Evolutionary conservation across 1,140 invertebrate species (phyloP).

Genomic region (Idris sp.): DNA sequence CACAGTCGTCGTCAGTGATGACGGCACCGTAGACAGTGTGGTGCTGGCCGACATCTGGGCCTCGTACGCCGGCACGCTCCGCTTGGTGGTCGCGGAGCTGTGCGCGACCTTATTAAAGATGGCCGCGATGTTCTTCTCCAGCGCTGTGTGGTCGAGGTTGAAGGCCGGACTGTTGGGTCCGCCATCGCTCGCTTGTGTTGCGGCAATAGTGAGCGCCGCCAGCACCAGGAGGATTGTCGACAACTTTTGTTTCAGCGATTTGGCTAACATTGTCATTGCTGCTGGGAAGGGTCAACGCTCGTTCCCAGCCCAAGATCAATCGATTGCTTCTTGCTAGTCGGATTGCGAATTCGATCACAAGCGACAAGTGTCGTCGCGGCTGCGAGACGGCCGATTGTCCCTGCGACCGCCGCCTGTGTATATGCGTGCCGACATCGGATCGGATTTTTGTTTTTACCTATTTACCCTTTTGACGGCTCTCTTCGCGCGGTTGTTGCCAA

Average conservation of each 20-base stretch:
- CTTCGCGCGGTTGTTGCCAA: too few relatives aligned
- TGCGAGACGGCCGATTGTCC: conserved; percentile 34
- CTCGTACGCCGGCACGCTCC: conserved; percentile 82
- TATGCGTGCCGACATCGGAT: conserved; percentile 52
- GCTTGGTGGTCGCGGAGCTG: conserved; percentile 82
- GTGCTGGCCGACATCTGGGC: conserved; percentile 78
- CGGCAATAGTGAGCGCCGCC: conserved; percentile 9
- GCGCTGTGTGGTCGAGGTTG: conserved; percentile 72
- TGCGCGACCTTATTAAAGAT: conserved; percentile 84
- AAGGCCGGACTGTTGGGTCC: conserved; percentile 73
- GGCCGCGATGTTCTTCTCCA: conserved; percentile 82
- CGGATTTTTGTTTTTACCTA: conserved; percentile 20
- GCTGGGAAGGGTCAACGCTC: too few relatives aligned
- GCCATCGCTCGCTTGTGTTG: conserved; percentile 65
- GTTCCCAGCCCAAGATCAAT: too few relatives aligned
- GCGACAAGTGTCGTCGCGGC: conserved; percentile 12
- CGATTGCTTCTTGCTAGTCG: not conserved
- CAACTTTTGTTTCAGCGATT: too few relatives aligned
- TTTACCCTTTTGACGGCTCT: too few relatives aligned
- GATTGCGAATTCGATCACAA: conserved; percentile 48
- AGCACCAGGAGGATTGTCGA: too few relatives aligned
- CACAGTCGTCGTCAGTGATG: conserved; percentile 80
- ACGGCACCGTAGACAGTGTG: conserved; percentile 81
- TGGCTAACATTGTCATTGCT: too few relatives aligned
- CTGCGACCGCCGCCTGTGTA: conserved; percentile 53